Evolutionary conservation across 2,797 vertebrate genomes (phyloP).

Genomic region (Coreius guichenoti): DNA sequence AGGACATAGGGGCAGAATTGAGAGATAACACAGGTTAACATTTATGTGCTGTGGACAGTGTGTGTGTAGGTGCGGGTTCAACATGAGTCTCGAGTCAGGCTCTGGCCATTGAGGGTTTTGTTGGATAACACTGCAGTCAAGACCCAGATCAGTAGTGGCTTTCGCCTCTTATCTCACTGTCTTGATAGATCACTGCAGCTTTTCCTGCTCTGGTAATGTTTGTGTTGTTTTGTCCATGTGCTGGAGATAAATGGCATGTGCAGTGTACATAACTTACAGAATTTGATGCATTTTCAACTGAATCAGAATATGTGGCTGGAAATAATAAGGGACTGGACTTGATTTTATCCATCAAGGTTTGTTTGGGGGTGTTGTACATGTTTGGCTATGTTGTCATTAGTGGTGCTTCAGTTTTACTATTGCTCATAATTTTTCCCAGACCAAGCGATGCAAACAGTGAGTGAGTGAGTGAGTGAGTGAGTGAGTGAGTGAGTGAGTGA

Average conservation of each 20-base stretch:
- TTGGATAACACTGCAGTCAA: slow-evolving; percentile 37
- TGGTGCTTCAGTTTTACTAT: background rate
- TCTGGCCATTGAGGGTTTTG: slow-evolving; percentile 26
- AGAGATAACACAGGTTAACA: slow-evolving; percentile 6
- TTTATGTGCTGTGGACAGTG: background rate
- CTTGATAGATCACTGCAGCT: background rate
- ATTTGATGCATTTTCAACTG: background rate
- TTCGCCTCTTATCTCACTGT: slow-evolving; percentile 9
- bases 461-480: background rate
- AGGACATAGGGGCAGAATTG: background rate
- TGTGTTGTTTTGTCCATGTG: background rate
- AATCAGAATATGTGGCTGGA: background rate
- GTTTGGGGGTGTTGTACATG: background rate
- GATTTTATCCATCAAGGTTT: background rate
- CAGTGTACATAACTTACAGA: background rate
- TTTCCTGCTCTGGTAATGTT: background rate
- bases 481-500: background rate
- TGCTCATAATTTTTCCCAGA: background rate
- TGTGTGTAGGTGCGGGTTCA: background rate
- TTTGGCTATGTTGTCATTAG: background rate
- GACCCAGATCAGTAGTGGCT: slow-evolving; percentile 35
- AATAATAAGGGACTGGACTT: background rate
- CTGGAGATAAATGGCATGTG: background rate
- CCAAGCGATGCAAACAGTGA: background rate
- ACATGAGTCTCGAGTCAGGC: background rate